Evolutionary conservation across 2,113 vertebrate species (phyloP).

Genomic region (Procavia capensis): DNA sequence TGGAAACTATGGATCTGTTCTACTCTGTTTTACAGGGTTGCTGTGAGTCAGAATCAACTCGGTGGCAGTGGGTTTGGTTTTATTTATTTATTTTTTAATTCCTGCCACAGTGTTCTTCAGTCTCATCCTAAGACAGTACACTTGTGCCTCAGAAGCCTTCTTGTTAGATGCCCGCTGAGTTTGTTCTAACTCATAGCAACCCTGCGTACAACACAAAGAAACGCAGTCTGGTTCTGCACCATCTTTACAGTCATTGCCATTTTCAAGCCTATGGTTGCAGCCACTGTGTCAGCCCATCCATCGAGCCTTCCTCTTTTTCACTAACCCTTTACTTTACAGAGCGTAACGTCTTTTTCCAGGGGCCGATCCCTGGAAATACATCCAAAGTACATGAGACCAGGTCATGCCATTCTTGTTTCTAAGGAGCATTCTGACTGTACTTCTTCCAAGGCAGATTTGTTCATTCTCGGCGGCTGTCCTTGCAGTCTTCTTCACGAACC

Average conservation of each 20-base stretch:
- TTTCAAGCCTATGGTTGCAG: background rate
- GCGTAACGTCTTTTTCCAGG: background rate
- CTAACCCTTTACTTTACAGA: background rate
- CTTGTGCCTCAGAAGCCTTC: background rate
- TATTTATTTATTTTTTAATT: no score
- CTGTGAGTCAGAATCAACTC: no score
- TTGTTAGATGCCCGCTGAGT: background rate
- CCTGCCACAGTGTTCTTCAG: background rate
- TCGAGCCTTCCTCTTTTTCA: background rate
- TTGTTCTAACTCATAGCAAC: background rate
- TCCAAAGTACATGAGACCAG: no score
- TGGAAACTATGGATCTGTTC: no score
- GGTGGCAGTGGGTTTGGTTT: no score
- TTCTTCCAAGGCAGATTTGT: background rate
- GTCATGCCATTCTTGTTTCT: no score
- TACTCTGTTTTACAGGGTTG: no score
- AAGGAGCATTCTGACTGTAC: no score
- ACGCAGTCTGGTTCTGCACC: background rate
- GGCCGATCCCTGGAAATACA: no score
- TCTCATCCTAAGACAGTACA: background rate
- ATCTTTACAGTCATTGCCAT: background rate
- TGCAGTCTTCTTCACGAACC: background rate
- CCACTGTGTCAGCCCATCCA: background rate
- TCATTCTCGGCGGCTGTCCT: background rate
- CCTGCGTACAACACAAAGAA: background rate